Base-by-base conservation (phyloP, 2,113 vertebrate species). In the Glaucomys volans region DNA sequence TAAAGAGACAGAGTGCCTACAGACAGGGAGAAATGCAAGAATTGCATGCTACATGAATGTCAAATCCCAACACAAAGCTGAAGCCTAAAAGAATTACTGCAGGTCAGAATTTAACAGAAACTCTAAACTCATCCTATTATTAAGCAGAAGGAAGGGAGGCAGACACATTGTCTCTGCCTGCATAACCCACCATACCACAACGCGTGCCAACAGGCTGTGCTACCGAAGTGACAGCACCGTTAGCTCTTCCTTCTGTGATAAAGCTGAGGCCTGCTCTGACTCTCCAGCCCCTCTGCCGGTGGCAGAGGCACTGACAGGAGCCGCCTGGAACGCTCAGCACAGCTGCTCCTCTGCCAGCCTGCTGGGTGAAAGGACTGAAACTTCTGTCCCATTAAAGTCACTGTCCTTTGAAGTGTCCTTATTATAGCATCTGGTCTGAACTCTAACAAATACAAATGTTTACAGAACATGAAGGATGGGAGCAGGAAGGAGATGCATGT, bases 1-100 rank as follows among this genome's bases (percentile, higher is more conserved):
- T 95, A 35, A 99, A 99, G 90, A 99, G 98, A 4, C 90, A 85
- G 74, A 99, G 98, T 11, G 99, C 99, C 99, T 99, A 95, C 0
- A 52, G 12, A 93, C 11, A 44, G 42, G 0, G 20, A 88, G 67
- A 89, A 52, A 94, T 0, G 54, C 13, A 87, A 30, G 6, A 1
- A 13, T 80, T n/a, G 6, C 1, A 32, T 10, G 66, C 17, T 0
- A 6, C 0, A 32, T 64, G n/a, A 35, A 82, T 22, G 3, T 9
- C 50, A 76, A 64, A 37, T 17, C 9, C 47, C 22, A 71, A 57
- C 52, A 81, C 24, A 67, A 37, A 67, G 44, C 62, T 28, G 42
- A 77, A 50, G 14, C 32, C 90, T 35, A 1, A 44, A 52, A 69
- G 35, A 80, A 77, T 22, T 2, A 57, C 9, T 6, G 5, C 20